Conservation (phyloP, 2,113 vertebrate genomes). For the Rhinolophus ferrumequinum region DNA sequence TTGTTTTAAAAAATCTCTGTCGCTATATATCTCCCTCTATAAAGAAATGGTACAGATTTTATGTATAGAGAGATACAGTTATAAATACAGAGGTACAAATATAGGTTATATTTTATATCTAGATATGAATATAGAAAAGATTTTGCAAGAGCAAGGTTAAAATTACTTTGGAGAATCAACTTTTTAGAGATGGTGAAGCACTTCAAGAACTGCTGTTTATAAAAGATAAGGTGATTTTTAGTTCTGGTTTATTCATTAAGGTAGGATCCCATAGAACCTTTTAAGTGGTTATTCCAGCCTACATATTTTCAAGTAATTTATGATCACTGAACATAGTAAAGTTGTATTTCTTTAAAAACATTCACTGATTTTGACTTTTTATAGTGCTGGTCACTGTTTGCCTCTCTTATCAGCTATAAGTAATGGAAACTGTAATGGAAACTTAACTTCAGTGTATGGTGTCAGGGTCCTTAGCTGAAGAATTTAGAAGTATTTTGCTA, state of each 20-base stretch:
- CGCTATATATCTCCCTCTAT: not conserved
- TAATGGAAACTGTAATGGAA: not conserved
- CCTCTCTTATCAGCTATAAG: not conserved
- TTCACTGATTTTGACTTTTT: not conserved
- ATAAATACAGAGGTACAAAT: not conserved
- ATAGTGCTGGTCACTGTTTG: not conserved
- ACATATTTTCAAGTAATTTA: constrained; percentile 44
- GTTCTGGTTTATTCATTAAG: not conserved
- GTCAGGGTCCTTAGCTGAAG: not conserved
- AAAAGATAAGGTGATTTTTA: not conserved
- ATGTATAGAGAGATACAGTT: no score
- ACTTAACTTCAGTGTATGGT: not conserved
- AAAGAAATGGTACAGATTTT: not conserved
- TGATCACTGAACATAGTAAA: not conserved
- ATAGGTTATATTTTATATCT: not conserved
- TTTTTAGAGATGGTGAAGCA: not conserved
- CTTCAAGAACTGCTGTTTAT: not conserved
- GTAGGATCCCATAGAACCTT: not conserved
- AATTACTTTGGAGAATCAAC: constrained; percentile 8
- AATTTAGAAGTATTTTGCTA: not conserved
- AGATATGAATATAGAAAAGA: not conserved
- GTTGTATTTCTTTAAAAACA: constrained; percentile 10
- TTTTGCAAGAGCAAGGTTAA: not conserved
- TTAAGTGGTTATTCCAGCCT: not conserved
- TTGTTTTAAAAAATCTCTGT: not conserved